phyloP scores from a whole-genome alignment of 1,140 invertebrate genomes.

The Drosophila willistoni region DNA sequence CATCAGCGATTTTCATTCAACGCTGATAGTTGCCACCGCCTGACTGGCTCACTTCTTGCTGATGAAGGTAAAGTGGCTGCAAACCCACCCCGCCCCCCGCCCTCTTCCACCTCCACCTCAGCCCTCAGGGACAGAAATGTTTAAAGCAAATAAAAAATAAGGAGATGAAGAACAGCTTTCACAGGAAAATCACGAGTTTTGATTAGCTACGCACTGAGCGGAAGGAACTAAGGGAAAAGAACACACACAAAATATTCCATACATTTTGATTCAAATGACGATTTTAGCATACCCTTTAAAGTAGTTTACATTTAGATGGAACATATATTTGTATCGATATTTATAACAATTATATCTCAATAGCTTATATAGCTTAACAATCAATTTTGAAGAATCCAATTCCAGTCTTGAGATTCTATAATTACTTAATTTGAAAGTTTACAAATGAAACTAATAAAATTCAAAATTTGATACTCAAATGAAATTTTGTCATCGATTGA shows the following conservation, averaged over 20 bases:
- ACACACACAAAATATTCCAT: conserved; percentile 25
- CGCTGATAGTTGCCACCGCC: conserved; percentile 63
- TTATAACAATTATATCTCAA: too few species aligned
- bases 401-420: too few species aligned
- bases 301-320: too few species aligned
- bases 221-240: conserved; percentile 12
- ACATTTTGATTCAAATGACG: neutral
- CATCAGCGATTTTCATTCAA: conserved; percentile 78
- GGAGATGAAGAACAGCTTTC: conserved; percentile 3
- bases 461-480: neutral
- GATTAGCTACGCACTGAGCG: conserved; percentile 58
- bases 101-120: conserved; percentile 15
- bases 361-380: too few species aligned
- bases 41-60: conserved; percentile 5
- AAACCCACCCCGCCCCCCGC: conserved; percentile 12
- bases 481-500: too few species aligned
- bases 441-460: neutral
- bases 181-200: conserved; percentile 51
- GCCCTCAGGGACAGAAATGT: conserved; percentile 2
- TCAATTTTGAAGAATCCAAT: too few species aligned
- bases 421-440: too few species aligned
- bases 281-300: neutral
- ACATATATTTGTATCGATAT: too few species aligned
- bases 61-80: conserved; percentile 35
- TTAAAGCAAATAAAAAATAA: conserved; percentile 11